Evolutionary conservation across 2,888 invertebrate species (phyloP), one percentile per base, ranked within the genome.

Genomic region (Chymomyza amoena): DNA sequence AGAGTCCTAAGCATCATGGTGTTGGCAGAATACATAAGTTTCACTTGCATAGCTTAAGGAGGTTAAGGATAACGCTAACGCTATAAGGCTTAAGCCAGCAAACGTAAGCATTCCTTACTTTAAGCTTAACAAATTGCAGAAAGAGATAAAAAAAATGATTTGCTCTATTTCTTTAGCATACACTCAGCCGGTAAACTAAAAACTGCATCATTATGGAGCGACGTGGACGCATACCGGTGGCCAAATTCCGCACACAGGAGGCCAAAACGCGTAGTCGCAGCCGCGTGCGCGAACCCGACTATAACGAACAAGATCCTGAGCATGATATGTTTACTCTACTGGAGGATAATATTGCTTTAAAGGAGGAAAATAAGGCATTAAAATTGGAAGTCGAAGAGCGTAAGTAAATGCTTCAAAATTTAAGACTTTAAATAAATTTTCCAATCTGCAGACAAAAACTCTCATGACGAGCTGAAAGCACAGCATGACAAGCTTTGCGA

Each of bases 251-350:
- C 39, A 91, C 90, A 4, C 89, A 90, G 72, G 91, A 91, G 72
- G 90, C 91, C 6, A 91, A 91, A 77, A 90, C 90, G 0, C 89
- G 91, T n/a, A 91, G 91, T 70, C 84, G 91, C 32, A 92, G 91
- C 75, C 89, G 91, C 45, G 90, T 91, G 3, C 86, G 91, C 7
- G 91, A 91, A 61, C 90, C 90, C 1, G 91, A 90, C 68, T 91
- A 90, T 63, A 91, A 90, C 75, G 89, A 91, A 51, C 90, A 91
- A 71, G 91, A 91, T 76, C 91, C 91, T 2, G 91, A 92, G 76
- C 91, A 91, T 52, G 91, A 92, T 81, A 81, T 91, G 63, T 92
- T 92, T 59, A 91, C 91, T 5, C 70, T 92, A 39, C 73, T 92
- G 0, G 91, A 92, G 77, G 91, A 92, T 57, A 92, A 92, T 67